These are phyloP conservation scores for Geotrupes spiniger DNA, from an alignment of 2,888 invertebrate species.

Conservation along the genomic window DNA sequence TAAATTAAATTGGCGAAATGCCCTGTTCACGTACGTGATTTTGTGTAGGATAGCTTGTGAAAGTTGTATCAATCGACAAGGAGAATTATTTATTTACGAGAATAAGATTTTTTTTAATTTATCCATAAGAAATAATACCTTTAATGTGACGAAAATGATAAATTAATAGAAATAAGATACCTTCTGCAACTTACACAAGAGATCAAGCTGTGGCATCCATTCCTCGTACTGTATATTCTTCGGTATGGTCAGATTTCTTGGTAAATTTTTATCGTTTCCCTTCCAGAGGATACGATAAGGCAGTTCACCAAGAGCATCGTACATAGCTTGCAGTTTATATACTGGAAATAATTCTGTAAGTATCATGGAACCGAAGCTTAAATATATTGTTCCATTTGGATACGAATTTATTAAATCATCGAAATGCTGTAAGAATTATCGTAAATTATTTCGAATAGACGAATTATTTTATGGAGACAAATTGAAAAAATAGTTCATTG, in stretches of 20 bases:
- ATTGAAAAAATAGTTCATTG: no score
- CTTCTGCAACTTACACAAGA: conserved; percentile 57
- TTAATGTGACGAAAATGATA: no score
- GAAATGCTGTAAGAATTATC: conserved; percentile 34
- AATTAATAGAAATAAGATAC: no score
- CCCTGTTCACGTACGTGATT: no score
- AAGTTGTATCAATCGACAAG: no score
- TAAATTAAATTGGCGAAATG: no score
- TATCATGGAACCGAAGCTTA: conserved; percentile 61
- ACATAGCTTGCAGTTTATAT: conserved; percentile 50
- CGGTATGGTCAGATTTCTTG: conserved; percentile 47
- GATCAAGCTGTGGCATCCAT: conserved; percentile 58
- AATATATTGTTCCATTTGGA: conserved; percentile 51
- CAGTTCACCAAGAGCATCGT: conserved; percentile 52
- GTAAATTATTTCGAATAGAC: no score
- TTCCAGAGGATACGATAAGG: conserved; percentile 56
- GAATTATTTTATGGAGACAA: no score
- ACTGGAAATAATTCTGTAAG: conserved; percentile 54
- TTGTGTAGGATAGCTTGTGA: no score
- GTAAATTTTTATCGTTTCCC: conserved; percentile 50
- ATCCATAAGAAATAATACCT: no score
- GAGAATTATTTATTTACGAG: no score
- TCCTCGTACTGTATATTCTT: conserved; percentile 53
- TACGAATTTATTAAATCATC: conserved; percentile 34
- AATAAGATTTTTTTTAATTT: no score